Conservation (phyloP, 2,113 vertebrate genomes). For the Madoqua kirkii region DNA sequence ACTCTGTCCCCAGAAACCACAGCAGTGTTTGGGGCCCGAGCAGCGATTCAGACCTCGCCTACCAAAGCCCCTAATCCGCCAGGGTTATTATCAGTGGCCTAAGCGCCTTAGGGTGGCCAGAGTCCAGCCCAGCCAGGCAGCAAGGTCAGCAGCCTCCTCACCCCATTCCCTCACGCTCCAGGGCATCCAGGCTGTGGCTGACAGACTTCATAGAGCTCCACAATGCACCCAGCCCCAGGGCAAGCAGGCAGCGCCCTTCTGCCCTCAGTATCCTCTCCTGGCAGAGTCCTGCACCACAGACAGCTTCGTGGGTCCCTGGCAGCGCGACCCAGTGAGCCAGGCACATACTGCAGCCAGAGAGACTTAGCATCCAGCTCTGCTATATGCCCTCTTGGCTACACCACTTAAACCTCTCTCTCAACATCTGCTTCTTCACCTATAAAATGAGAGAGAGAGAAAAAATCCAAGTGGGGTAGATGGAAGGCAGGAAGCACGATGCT, state of each 20-base stretch:
- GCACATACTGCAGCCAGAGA: neutral
- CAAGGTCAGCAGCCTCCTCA: constrained; percentile 50
- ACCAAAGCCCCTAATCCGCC: constrained; percentile 76
- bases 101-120: constrained; percentile 77
- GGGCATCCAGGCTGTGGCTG: neutral
- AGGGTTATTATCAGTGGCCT: constrained; percentile 81
- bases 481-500: neutral
- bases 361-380: neutral
- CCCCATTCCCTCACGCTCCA: neutral
- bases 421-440: neutral
- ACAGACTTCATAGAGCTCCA: neutral
- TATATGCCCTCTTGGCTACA: neutral
- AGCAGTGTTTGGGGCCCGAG: neutral
- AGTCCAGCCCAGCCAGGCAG: constrained; percentile 43
- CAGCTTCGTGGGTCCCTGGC: neutral
- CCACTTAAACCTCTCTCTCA: neutral
- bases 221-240: neutral
- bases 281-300: neutral
- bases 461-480: neutral
- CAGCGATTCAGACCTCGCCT: constrained; percentile 10
- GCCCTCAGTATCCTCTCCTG: neutral
- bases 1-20: neutral
- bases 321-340: neutral
- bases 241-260: neutral
- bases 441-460: neutral